Percentiles rank a stretch among this genome's conserved stretches.
These are phyloP conservation scores for Harpagus bidentatus DNA, from an alignment of 2,113 vertebrate genomes.

Conservation along the genomic window DNA sequence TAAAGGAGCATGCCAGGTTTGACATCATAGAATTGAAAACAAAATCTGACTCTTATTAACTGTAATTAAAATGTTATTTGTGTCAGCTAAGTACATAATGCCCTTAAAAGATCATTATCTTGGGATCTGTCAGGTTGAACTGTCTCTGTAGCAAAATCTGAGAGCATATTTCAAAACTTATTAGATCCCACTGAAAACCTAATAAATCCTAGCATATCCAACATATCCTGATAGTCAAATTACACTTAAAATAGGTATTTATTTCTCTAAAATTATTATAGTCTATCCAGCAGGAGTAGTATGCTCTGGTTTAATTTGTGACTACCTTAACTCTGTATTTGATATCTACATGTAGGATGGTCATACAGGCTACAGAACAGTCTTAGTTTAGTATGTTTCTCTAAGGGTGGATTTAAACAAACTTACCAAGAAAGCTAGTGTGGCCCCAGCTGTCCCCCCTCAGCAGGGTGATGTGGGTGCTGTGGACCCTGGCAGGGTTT, in stretches of 20 bases:
- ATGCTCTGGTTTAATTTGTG: background rate
- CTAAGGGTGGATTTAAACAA: background rate
- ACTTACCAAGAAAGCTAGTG: background rate
- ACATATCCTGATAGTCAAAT: background rate
- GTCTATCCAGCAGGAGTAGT: background rate
- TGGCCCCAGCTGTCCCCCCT: background rate
- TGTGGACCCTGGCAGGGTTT: background rate
- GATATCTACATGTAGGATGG: background rate
- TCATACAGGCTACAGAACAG: background rate
- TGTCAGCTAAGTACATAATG: slow-evolving; percentile 68
- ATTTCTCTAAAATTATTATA: background rate
- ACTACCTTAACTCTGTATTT: background rate
- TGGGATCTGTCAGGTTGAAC: slow-evolving; percentile 19
- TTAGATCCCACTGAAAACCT: background rate
- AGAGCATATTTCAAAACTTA: slow-evolving; percentile 9
- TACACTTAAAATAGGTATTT: background rate
- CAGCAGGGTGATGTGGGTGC: background rate
- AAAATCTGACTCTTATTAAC: slow-evolving; percentile 73
- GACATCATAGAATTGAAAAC: slow-evolving; percentile 66
- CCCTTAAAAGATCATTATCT: slow-evolving; percentile 62
- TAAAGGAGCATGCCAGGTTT: slow-evolving; percentile 55
- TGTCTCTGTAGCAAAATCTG: slow-evolving; percentile 19
- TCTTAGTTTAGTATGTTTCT: background rate
- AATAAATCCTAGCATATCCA: background rate
- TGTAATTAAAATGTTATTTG: slow-evolving; percentile 68